Conservation (phyloP, 2,113 vertebrate species). For the Gasterosteus nipponicus region DNA sequence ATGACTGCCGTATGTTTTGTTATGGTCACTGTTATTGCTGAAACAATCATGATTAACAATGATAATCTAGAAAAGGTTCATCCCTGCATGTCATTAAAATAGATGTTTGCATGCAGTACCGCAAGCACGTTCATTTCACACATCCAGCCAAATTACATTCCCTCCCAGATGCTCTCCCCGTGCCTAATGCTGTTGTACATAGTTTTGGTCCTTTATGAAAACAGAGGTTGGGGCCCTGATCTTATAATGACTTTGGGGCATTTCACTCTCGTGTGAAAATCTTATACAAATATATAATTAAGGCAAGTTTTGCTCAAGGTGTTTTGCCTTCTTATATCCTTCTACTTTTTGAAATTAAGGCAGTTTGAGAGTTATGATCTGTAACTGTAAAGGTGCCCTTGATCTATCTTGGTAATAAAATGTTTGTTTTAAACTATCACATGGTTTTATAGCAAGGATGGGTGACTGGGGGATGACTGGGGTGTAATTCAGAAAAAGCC, state of each 20-base stretch:
- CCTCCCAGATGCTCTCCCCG: neutral
- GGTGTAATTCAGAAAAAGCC: conserved; percentile 9
- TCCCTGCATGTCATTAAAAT: neutral
- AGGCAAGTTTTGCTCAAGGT: neutral
- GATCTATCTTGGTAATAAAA: neutral
- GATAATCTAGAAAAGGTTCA: neutral
- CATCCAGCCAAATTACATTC: neutral
- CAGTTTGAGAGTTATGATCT: neutral
- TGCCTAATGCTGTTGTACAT: neutral
- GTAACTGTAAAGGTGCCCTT: neutral
- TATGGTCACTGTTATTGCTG: neutral
- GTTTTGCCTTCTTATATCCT: neutral
- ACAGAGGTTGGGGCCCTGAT: neutral
- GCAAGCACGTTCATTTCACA: neutral
- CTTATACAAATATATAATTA: neutral
- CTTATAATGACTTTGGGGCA: neutral
- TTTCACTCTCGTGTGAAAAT: neutral
- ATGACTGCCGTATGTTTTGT: neutral
- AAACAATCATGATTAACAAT: neutral
- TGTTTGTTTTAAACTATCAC: neutral
- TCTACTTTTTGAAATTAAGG: neutral
- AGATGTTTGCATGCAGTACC: neutral
- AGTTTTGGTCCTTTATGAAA: neutral
- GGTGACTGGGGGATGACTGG: conserved; percentile 1
- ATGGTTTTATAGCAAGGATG: neutral